Conservation (phyloP, 2,888 invertebrate genomes). For the Colletes collaris region DNA sequence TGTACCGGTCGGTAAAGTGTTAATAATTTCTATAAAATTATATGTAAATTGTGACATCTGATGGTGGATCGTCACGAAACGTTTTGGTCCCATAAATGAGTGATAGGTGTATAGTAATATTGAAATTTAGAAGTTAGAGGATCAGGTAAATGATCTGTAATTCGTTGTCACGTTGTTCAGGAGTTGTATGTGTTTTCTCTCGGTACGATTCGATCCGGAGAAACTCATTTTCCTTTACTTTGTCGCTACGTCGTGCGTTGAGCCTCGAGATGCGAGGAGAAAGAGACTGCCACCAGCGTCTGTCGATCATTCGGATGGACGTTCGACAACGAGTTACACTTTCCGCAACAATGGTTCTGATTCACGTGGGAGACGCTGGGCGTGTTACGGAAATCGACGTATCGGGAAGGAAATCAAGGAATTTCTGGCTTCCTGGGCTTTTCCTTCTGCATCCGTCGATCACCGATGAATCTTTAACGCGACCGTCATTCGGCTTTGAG, state of each 20-base stretch:
- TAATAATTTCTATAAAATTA: no score
- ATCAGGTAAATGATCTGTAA: no score
- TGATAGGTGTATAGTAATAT: no score
- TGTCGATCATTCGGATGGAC: slow-evolving; percentile 77
- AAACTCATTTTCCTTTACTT: slow-evolving; percentile 34
- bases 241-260: slow-evolving; percentile 37
- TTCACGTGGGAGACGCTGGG: slow-evolving; percentile 74
- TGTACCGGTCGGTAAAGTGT: no score
- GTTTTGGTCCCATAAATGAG: no score
- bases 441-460: slow-evolving; percentile 38
- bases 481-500: slow-evolving; percentile 28
- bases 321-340: slow-evolving; percentile 79
- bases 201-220: slow-evolving; percentile 2
- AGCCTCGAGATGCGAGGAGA: slow-evolving; percentile 31
- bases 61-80: no score
- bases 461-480: slow-evolving; percentile 45
- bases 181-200: background rate
- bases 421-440: slow-evolving; percentile 30
- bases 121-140: no score
- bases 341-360: slow-evolving; percentile 71
- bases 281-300: slow-evolving; percentile 62
- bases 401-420: slow-evolving; percentile 45
- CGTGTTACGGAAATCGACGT: slow-evolving; percentile 66
- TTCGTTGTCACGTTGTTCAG: background rate
- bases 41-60: no score